Percentiles rank a stretch among this genome's conserved stretches.
phyloP scores from a whole-genome alignment of 2,888 invertebrate genomes.

The Tachina lurida region DNA sequence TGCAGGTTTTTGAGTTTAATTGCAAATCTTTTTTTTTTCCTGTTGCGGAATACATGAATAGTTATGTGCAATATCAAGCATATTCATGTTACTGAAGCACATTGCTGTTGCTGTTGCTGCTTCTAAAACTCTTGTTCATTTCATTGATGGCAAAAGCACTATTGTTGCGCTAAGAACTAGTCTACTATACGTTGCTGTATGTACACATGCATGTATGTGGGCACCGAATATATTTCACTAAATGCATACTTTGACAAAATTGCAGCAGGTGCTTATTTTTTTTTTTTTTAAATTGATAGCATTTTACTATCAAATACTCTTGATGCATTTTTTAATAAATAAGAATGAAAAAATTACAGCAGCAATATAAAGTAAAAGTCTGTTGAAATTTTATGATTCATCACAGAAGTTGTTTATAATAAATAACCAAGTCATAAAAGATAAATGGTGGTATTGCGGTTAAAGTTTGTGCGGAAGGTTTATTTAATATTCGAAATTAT shows the following conservation, averaged over 20 bases:
- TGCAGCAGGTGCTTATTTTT: constrained; percentile 48
- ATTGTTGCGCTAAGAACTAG: constrained; percentile 14
- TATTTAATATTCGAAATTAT: background rate
- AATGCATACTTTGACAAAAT: constrained; percentile 12
- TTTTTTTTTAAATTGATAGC: constrained; percentile 26
- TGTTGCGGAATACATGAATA: constrained; percentile 11
- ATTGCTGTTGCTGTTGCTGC: constrained; percentile 16
- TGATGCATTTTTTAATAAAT: constrained; percentile 44
- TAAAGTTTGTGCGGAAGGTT: constrained; percentile 1
- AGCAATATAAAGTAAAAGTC: constrained; percentile 7
- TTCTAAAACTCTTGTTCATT: constrained; percentile 29
- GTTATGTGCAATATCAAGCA: constrained; percentile 6
- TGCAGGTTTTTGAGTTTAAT: background rate
- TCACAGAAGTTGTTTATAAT: constrained; percentile 48
- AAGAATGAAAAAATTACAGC: background rate
- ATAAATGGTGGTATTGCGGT: constrained; percentile 21
- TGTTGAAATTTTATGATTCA: constrained; percentile 54
- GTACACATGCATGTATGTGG: background rate
- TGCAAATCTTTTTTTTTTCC: background rate
- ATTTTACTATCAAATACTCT: constrained; percentile 27
- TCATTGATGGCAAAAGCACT: constrained; percentile 5
- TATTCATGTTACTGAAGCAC: constrained; percentile 5
- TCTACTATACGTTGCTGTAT: background rate
- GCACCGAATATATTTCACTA: background rate
- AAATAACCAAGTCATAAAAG: constrained; percentile 39